These are phyloP conservation scores for Drosophila parabipectinata DNA, from an alignment of 1,140 invertebrate genomes.

Conservation along the genomic window DNA sequence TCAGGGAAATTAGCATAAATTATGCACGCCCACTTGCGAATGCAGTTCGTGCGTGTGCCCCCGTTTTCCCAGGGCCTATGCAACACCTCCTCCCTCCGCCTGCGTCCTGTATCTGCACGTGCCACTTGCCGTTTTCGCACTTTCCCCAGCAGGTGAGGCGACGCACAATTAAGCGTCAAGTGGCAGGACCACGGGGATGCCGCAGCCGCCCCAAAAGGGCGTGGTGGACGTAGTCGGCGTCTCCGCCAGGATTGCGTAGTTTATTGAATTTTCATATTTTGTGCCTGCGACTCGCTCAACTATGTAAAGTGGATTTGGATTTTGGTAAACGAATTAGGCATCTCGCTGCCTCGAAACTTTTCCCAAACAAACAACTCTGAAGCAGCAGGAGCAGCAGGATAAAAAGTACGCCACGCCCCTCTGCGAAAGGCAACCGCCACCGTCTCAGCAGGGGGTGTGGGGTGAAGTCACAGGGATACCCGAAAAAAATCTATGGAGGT, in stretches of 20 bases:
- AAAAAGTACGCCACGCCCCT: conserved; percentile 35
- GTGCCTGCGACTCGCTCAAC: conserved; percentile 50
- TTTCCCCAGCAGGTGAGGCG: conserved; percentile 40
- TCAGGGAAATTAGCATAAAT: conserved; percentile 78
- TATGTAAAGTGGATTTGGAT: conserved; percentile 67
- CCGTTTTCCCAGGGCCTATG: neutral
- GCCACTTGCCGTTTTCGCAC: conserved; percentile 24
- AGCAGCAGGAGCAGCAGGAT: conserved; percentile 10
- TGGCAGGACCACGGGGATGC: conserved; percentile 40
- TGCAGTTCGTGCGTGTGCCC: conserved; percentile 72
- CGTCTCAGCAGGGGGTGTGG: conserved; percentile 15
- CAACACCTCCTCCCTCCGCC: neutral
- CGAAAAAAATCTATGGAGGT: neutral
- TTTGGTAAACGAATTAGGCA: conserved; percentile 69
- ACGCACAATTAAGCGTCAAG: conserved; percentile 74
- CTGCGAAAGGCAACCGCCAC: neutral
- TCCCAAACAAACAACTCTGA: conserved; percentile 50
- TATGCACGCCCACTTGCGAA: conserved; percentile 80
- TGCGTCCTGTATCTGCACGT: conserved; percentile 46
- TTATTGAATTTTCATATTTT: conserved; percentile 81
- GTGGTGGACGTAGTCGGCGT: neutral
- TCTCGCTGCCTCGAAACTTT: conserved; percentile 59
- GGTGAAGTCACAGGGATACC: neutral
- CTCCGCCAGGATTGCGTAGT: conserved; percentile 26
- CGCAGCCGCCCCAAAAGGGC: neutral